Conservation (phyloP, 2,113 vertebrate species). For the Balaeniceps rex region DNA sequence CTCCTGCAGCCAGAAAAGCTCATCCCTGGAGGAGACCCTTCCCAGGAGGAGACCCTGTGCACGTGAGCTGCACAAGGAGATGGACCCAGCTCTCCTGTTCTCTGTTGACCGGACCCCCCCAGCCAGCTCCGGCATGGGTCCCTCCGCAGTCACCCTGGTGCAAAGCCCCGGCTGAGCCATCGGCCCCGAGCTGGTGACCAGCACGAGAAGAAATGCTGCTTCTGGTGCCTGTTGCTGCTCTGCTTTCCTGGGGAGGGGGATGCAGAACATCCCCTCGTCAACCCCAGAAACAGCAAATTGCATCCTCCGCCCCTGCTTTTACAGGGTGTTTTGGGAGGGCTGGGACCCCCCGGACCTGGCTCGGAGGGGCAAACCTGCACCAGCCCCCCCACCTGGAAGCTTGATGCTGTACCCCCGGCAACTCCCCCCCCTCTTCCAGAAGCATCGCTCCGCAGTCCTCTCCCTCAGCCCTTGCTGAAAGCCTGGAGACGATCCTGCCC, state of each 20-base stretch:
- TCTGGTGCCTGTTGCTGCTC: not conserved
- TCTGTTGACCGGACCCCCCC: not conserved
- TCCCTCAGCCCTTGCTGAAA: not conserved
- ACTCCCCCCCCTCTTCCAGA: not conserved
- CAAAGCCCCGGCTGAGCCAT: not conserved
- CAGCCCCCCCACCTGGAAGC: not conserved
- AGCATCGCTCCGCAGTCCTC: not conserved
- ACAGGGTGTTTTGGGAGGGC: not conserved
- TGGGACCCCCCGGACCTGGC: not conserved
- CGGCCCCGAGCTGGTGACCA: not conserved
- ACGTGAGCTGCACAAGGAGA: not conserved
- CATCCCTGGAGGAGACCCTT: not conserved
- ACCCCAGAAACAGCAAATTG: not conserved
- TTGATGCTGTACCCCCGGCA: not conserved
- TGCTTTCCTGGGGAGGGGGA: not conserved
- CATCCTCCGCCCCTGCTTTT: not conserved
- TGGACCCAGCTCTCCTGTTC: not conserved
- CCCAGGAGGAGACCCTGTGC: not conserved
- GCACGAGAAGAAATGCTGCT: not conserved
- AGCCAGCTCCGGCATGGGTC: not conserved
- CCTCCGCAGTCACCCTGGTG: accelerated
- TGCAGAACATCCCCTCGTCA: not conserved
- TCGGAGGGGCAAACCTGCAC: not conserved
- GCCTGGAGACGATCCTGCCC: slow-evolving; percentile 38
- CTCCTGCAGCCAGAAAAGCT: not conserved